These are phyloP conservation scores for Motacilla tschutschensis DNA, from an alignment of 2,113 vertebrate species.

Conservation along the genomic window DNA sequence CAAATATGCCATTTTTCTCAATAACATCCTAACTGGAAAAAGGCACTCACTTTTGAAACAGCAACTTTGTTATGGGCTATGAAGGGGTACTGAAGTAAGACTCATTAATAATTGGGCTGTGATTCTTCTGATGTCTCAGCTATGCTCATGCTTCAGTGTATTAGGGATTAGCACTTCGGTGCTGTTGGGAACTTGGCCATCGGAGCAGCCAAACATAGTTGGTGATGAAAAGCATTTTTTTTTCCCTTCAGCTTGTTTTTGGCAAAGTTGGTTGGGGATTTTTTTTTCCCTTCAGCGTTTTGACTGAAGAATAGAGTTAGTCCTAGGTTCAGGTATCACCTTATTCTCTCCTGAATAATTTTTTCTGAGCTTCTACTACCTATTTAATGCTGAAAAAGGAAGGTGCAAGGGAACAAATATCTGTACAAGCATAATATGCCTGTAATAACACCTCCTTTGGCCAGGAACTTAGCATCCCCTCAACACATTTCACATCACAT, in stretches of 20 bases:
- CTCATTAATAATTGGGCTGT: background rate
- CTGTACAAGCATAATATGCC: background rate
- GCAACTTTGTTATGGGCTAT: background rate
- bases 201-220: background rate
- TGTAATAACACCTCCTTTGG: background rate
- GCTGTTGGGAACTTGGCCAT: background rate
- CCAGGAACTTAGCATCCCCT: slow-evolving; percentile 48
- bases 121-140: background rate
- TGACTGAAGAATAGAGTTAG: background rate
- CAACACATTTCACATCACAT: slow-evolving; percentile 28
- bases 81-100: background rate
- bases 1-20: slow-evolving; percentile 27
- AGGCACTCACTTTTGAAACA: slow-evolving; percentile 39
- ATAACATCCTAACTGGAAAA: slow-evolving; percentile 6
- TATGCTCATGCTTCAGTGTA: background rate
- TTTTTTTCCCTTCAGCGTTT: background rate
- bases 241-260: background rate
- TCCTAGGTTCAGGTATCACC: background rate
- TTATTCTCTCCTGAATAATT: background rate
- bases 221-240: background rate
- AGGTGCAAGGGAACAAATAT: background rate
- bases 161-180: background rate
- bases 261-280: background rate
- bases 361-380: background rate
- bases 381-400: background rate